These are phyloP conservation scores for Exephanes ischioxanthus DNA, from an alignment of 2,888 invertebrate genomes.

Conservation along the genomic window DNA sequence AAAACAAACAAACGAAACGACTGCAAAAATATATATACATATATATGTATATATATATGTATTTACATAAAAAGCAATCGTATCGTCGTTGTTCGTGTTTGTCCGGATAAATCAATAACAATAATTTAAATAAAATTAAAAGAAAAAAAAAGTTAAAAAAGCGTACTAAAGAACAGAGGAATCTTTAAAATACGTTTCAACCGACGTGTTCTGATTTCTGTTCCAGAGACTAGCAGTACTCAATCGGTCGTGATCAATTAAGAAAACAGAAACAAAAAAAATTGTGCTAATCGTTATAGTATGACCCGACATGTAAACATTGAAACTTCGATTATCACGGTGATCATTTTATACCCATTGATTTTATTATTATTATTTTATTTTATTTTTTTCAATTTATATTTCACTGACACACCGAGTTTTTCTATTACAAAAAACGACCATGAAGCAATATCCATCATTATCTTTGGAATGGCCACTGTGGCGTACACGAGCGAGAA, in stretches of 20 bases:
- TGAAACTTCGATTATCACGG: slow-evolving; percentile 44
- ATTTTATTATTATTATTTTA: slow-evolving; percentile 4
- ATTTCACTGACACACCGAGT: slow-evolving; percentile 14
- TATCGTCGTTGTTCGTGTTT: slow-evolving; percentile 62
- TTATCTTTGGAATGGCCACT: slow-evolving; percentile 5
- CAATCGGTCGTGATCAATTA: slow-evolving; percentile 67
- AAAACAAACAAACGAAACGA: slow-evolving; percentile 50
- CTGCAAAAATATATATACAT: neutral
- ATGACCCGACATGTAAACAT: slow-evolving; percentile 57
- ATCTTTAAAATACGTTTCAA: slow-evolving; percentile 74
- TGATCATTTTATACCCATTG: slow-evolving; percentile 34
- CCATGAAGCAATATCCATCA: slow-evolving; percentile 37
- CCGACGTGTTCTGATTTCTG: slow-evolving; percentile 84
- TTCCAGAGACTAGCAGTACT: slow-evolving; percentile 83
- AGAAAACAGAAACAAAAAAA: slow-evolving; percentile 53
- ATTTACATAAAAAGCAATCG: slow-evolving; percentile 23
- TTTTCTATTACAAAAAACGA: slow-evolving; percentile 6
- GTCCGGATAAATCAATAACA: slow-evolving; percentile 53
- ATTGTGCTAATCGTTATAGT: slow-evolving; percentile 57
- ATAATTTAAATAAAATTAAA: slow-evolving; percentile 70
- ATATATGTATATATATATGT: neutral
- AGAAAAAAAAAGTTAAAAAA: slow-evolving; percentile 46
- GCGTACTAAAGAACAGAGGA: slow-evolving; percentile 69
- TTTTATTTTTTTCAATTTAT: neutral
- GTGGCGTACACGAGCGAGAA: slow-evolving; percentile 25